These are phyloP conservation scores for Gopherus evgoodei DNA, from an alignment of 2,113 vertebrate genomes.

Conservation along the genomic window DNA sequence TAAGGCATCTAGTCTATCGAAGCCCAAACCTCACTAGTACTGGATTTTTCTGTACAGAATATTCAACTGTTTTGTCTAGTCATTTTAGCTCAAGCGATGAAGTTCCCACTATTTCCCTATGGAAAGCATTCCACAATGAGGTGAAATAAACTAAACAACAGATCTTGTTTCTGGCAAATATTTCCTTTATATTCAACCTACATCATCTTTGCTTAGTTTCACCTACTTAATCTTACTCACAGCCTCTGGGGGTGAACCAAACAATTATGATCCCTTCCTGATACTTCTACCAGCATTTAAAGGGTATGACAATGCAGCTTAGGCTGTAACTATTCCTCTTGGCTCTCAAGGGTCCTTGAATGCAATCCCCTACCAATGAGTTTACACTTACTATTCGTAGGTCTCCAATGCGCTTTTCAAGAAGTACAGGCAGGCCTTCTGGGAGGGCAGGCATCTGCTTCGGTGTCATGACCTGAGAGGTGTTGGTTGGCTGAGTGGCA, in stretches of 20 bases:
- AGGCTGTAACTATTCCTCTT: background rate
- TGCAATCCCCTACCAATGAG: background rate
- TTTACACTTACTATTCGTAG: constrained; percentile 88
- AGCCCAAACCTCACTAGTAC: background rate
- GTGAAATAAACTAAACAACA: background rate
- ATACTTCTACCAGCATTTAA: background rate
- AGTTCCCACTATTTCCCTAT: background rate
- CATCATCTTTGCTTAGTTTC: background rate
- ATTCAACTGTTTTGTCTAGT: background rate
- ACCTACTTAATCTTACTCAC: background rate
- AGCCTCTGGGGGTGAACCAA: background rate
- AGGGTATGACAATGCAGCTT: background rate
- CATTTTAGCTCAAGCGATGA: background rate
- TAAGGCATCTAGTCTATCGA: background rate
- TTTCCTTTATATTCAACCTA: background rate
- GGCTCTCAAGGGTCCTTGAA: background rate
- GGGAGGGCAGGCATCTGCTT: constrained; percentile 88
- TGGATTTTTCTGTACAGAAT: background rate
- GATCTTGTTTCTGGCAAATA: background rate
- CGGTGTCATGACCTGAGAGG: constrained; percentile 79
- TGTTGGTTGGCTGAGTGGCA: constrained; percentile 71
- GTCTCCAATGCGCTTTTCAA: constrained; percentile 95
- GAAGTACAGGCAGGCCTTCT: constrained; percentile 86
- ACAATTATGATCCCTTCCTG: background rate
- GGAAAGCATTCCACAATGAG: constrained; percentile 1